Evolutionary conservation across 2,113 vertebrate genomes (phyloP).

Genomic region (Lagopus muta): DNA sequence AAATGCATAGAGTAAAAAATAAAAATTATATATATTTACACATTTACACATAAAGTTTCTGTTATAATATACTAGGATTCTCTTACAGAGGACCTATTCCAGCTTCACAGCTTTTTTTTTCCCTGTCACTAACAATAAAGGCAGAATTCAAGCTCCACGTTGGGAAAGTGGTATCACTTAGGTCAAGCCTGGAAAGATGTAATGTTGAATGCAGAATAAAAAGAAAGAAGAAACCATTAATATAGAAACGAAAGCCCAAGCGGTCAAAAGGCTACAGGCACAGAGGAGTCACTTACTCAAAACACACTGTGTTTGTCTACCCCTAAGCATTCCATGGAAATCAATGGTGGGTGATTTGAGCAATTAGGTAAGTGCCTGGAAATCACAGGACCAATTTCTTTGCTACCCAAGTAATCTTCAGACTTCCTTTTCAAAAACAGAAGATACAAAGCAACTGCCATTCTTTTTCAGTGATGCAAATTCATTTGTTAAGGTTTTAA

Average conservation of each 20-base stretch:
- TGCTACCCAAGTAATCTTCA: background rate
- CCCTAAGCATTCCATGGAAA: background rate
- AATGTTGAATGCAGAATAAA: background rate
- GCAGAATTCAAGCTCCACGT: background rate
- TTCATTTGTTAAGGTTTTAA: background rate
- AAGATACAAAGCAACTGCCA: background rate
- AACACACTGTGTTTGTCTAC: rapidly evolving
- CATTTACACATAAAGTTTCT: background rate
- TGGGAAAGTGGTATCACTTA: background rate
- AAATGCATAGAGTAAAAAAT: background rate
- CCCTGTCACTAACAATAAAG: background rate
- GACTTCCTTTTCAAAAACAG: background rate
- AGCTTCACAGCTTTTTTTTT: background rate
- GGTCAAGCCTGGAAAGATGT: background rate
- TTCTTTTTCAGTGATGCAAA: background rate
- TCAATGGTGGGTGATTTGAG: background rate
- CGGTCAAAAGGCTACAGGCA: background rate
- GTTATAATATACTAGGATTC: background rate
- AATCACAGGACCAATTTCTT: background rate
- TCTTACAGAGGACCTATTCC: background rate
- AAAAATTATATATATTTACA: background rate
- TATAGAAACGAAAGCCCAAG: background rate
- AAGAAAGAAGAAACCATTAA: rapidly evolving
- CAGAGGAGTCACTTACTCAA: background rate
- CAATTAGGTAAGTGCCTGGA: background rate